phyloP scores from a whole-genome alignment of 1,140 invertebrate genomes.

The Bursaphelenchus mucronatus region DNA sequence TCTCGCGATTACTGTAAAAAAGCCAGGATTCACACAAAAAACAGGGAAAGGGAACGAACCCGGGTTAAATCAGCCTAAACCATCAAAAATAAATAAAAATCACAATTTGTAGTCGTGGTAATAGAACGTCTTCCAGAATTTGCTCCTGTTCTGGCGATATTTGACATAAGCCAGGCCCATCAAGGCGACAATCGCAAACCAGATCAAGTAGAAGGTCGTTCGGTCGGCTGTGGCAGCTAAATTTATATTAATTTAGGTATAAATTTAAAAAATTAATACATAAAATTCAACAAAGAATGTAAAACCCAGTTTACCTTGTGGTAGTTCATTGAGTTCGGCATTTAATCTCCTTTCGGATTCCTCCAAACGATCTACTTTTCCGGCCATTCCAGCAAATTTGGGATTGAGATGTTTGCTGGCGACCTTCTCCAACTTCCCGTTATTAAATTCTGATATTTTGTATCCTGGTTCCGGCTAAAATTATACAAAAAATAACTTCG shows the following conservation, averaged over 20 bases:
- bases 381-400: conserved; percentile 47
- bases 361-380: conserved; percentile 43
- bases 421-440: conserved; percentile 52
- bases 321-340: conserved; percentile 19
- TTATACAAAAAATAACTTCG: conserved; percentile 21
- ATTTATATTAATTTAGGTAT: conserved; percentile 19
- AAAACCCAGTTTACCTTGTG: neutral
- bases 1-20: too few relatives aligned
- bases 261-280: conserved; percentile 4
- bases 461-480: conserved; percentile 46
- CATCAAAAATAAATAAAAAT: conserved; percentile 15
- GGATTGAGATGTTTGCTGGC: conserved; percentile 51
- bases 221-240: conserved; percentile 29
- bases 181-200: conserved; percentile 44
- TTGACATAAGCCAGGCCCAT: conserved; percentile 48
- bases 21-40: too few relatives aligned
- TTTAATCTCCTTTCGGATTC: conserved; percentile 45
- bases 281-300: neutral
- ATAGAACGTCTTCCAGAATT: conserved; percentile 60
- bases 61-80: too few relatives aligned
- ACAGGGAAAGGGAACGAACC: too few relatives aligned
- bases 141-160: conserved; percentile 53
- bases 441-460: conserved; percentile 50
- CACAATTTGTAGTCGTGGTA: conserved; percentile 60
- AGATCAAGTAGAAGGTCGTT: conserved; percentile 40